These are phyloP conservation scores for Teleogryllus oceanicus DNA, from an alignment of 2,888 invertebrate genomes.

Conservation along the genomic window DNA sequence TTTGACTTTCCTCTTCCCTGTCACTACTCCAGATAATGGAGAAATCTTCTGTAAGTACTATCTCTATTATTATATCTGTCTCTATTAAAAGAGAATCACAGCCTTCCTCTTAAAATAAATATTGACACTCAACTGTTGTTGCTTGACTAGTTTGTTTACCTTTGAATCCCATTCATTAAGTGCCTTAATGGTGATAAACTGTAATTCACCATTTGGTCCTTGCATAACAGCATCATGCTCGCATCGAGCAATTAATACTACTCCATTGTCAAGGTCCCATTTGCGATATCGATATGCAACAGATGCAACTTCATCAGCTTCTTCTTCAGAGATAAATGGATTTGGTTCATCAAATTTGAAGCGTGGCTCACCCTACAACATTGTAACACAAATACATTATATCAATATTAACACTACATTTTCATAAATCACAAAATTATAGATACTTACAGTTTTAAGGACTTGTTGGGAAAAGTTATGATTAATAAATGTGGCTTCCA, in stretches of 20 bases:
- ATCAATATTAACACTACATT: slow-evolving; percentile 4
- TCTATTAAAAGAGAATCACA: no score
- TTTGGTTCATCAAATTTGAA: slow-evolving; percentile 87
- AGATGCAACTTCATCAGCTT: slow-evolving; percentile 89
- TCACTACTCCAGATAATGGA: no score
- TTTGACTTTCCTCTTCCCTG: no score
- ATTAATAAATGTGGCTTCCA: slow-evolving; percentile 98
- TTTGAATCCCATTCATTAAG: slow-evolving; percentile 99
- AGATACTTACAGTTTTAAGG: slow-evolving; percentile 53
- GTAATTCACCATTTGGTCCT: slow-evolving; percentile 81
- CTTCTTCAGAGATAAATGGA: slow-evolving; percentile 90
- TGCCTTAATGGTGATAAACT: slow-evolving; percentile 93
- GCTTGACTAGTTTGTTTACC: slow-evolving; percentile 42
- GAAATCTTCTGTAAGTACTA: no score
- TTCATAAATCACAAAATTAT: background rate
- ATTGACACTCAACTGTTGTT: no score
- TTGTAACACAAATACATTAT: slow-evolving; percentile 25
- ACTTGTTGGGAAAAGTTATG: slow-evolving; percentile 99
- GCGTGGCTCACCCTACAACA: slow-evolving; percentile 67
- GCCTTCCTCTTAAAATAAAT: no score
- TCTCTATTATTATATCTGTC: no score
- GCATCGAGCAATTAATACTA: slow-evolving; percentile 87
- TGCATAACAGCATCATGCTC: slow-evolving; percentile 94
- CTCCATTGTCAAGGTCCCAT: slow-evolving; percentile 92
- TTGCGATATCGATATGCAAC: slow-evolving; percentile 96